phyloP scores from a whole-genome alignment of 35 echinoderm and acorn worm species.

The Stichopus chloronotus region DNA sequence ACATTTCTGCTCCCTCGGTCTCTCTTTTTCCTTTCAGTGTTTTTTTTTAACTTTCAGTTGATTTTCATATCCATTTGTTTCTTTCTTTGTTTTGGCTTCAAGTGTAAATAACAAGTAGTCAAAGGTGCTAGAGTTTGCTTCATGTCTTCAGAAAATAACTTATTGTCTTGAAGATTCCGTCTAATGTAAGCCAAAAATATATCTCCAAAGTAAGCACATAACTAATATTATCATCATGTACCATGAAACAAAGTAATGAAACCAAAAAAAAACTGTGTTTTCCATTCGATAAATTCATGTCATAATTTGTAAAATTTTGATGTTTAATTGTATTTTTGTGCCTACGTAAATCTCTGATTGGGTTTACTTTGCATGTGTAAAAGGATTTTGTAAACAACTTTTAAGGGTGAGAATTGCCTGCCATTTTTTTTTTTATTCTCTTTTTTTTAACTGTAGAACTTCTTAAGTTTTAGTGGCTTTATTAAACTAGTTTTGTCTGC shows the following conservation, averaged over 20 bases:
- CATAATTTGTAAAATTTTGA: constrained; percentile 33
- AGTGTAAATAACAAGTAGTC: constrained; percentile 37
- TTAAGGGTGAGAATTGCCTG: constrained; percentile 21
- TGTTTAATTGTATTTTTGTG: constrained; percentile 39
- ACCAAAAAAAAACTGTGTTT: background rate
- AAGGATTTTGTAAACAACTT: constrained; percentile 15
- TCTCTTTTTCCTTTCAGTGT: background rate
- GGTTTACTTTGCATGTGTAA: constrained; percentile 44
- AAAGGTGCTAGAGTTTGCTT: constrained; percentile 29
- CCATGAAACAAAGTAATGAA: background rate
- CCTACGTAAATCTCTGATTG: constrained; percentile 30
- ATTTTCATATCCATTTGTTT: background rate
- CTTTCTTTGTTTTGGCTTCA: background rate
- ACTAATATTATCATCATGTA: background rate
- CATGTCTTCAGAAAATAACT: background rate
- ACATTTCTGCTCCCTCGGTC: background rate
- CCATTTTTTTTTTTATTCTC: background rate
- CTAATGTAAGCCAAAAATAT: constrained; percentile 4
- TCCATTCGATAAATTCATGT: background rate
- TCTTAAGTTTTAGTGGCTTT: constrained; percentile 36
- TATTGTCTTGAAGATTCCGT: background rate
- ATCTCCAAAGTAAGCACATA: background rate
- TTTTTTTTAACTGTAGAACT: constrained; percentile 19
- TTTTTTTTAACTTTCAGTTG: background rate
- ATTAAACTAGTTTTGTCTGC: constrained; percentile 23